Conservation (phyloP, 2,888 invertebrate genomes). For the Yponomeuta cagnagella region DNA sequence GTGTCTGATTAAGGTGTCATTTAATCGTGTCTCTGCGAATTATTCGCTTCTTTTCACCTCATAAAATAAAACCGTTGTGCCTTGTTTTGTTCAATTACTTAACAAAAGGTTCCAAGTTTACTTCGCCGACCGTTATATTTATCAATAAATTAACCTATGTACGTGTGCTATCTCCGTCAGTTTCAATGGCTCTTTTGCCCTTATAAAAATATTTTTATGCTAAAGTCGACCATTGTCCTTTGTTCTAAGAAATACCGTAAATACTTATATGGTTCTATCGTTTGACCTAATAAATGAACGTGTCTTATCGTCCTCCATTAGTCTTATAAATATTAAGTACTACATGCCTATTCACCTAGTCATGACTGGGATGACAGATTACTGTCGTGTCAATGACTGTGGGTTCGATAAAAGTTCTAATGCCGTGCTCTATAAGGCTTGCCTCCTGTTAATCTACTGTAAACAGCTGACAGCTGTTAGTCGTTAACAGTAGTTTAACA, state of each 20-base stretch:
- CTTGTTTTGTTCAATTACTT: neutral
- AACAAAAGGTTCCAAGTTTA: neutral
- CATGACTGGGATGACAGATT: neutral
- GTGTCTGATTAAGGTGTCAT: neutral
- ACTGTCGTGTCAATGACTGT: neutral
- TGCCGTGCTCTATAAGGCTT: neutral
- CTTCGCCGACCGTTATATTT: neutral
- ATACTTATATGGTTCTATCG: neutral
- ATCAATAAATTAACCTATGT: neutral
- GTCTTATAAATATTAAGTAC: neutral
- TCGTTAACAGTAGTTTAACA: too few species aligned
- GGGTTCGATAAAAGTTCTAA: neutral
- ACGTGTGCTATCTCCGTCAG: neutral
- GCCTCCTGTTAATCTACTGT: too few species aligned
- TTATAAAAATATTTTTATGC: neutral
- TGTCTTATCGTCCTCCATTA: neutral
- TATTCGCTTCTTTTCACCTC: neutral
- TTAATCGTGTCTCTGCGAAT: neutral
- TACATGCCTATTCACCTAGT: neutral
- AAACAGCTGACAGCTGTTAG: neutral
- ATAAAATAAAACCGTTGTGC: too few species aligned
- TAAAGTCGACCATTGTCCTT: neutral
- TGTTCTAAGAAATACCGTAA: neutral
- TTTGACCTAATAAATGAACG: neutral
- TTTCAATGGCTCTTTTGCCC: neutral